These are phyloP conservation scores for Erebia palarica DNA, from an alignment of 2,888 invertebrate genomes.

Conservation along the genomic window DNA sequence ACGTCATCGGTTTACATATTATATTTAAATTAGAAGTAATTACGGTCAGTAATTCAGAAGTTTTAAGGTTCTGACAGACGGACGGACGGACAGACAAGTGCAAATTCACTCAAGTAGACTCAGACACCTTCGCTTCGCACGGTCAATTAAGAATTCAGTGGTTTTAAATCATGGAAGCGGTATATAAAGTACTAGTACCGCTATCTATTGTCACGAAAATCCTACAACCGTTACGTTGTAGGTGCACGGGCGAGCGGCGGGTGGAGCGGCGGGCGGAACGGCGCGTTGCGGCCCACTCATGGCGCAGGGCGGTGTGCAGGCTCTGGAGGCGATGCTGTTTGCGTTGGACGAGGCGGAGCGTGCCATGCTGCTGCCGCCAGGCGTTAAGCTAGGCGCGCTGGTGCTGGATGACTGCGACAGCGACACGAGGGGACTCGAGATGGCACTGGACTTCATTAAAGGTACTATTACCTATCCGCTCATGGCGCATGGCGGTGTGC, in stretches of 20 bases:
- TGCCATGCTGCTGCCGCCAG: slow-evolving; percentile 84
- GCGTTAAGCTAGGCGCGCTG: slow-evolving; percentile 90
- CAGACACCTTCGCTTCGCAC: no score
- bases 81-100: no score
- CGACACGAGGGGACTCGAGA: slow-evolving; percentile 95
- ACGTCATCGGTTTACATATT: no score
- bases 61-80: no score
- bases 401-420: slow-evolving; percentile 96
- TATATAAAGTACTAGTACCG: background rate
- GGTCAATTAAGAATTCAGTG: no score
- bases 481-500: slow-evolving; percentile 94
- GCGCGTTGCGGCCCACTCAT: slow-evolving; percentile 93
- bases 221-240: background rate
- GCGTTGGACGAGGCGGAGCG: slow-evolving; percentile 90
- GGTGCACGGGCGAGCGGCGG: slow-evolving; percentile 90
- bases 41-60: no score
- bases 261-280: slow-evolving; percentile 71
- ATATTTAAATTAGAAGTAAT: no score
- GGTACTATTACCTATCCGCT: slow-evolving; percentile 85
- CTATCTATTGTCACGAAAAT: background rate
- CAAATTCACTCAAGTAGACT: no score
- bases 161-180: background rate
- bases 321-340: slow-evolving; percentile 93
- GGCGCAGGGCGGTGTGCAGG: slow-evolving; percentile 94
- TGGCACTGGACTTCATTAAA: slow-evolving; percentile 96